phyloP scores from a whole-genome alignment of 2,797 vertebrate species.

The Sebastes itinus region DNA sequence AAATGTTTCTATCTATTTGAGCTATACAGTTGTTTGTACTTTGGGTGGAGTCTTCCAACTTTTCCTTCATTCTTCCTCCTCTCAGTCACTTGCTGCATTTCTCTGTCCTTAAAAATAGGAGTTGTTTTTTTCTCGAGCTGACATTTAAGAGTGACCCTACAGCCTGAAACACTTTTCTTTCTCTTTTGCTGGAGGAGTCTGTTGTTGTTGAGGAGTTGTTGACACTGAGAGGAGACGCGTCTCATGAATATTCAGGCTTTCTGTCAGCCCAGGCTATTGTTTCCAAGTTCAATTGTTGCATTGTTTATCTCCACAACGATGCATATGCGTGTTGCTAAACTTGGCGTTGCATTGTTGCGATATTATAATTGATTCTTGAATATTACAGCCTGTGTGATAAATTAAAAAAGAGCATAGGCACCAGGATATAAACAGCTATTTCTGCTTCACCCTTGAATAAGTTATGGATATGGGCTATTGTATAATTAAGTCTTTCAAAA shows the following conservation, averaged over 20 bases:
- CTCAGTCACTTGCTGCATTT: not conserved
- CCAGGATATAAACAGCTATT: conserved; percentile 10
- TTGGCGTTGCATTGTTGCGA: not conserved
- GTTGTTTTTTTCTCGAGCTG: not conserved
- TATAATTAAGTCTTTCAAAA: conserved; percentile 45
- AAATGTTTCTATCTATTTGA: not conserved
- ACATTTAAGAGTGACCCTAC: conserved; percentile 56
- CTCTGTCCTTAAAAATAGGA: not conserved
- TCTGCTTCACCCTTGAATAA: conserved; percentile 46
- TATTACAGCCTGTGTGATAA: not conserved
- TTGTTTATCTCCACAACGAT: conserved; percentile 46
- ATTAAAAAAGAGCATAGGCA: not conserved
- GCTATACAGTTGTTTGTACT: not conserved
- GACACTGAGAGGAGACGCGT: conserved; percentile 47
- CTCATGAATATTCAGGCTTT: conserved; percentile 73
- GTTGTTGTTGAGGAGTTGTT: conserved; percentile 49
- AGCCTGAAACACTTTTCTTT: conserved; percentile 4
- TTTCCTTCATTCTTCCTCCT: not conserved
- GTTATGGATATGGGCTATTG: conserved; percentile 41
- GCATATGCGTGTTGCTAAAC: conserved; percentile 10
- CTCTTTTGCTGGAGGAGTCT: conserved; percentile 20
- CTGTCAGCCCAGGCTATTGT: conserved; percentile 47
- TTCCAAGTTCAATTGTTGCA: conserved; percentile 62
- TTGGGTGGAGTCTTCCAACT: not conserved
- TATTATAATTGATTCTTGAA: not conserved